Evolutionary conservation across 2,113 vertebrate species (phyloP).

Genomic region (Peromyscus polionotus): DNA sequence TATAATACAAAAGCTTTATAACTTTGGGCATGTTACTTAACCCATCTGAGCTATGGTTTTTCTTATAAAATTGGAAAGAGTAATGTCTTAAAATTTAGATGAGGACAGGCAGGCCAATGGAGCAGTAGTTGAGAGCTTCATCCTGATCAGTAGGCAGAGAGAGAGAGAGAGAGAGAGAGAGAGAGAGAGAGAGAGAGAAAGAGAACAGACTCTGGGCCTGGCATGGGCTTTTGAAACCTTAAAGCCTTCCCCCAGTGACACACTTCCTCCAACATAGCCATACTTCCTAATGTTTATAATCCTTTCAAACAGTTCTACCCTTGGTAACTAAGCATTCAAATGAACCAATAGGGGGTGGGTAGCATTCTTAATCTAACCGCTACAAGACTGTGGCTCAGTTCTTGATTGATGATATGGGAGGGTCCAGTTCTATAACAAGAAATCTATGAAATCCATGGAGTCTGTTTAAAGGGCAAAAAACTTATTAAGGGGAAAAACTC

Average conservation of each 20-base stretch:
- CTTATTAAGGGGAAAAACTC: too few species aligned
- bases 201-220: not conserved
- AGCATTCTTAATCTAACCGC: not conserved
- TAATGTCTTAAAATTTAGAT: not conserved
- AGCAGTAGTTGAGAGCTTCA: not conserved
- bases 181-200: not conserved
- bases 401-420: not conserved
- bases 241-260: not conserved
- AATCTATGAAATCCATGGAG: too few species aligned
- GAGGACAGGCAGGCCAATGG: not conserved
- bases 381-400: not conserved
- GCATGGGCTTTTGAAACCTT: not conserved
- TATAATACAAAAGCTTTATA: not conserved
- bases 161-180: not conserved
- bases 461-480: too few species aligned
- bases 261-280: not conserved
- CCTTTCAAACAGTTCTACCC: not conserved
- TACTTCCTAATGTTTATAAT: not conserved
- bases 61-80: constrained; percentile 22
- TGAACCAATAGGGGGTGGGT: not conserved
- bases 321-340: not conserved
- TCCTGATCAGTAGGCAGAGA: not conserved
- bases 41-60: not conserved
- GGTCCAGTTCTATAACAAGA: not conserved
- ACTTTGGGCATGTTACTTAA: constrained; percentile 4